Evolutionary conservation across 1,140 invertebrate species (phyloP).

Genomic region (Euglossa dilemma): DNA sequence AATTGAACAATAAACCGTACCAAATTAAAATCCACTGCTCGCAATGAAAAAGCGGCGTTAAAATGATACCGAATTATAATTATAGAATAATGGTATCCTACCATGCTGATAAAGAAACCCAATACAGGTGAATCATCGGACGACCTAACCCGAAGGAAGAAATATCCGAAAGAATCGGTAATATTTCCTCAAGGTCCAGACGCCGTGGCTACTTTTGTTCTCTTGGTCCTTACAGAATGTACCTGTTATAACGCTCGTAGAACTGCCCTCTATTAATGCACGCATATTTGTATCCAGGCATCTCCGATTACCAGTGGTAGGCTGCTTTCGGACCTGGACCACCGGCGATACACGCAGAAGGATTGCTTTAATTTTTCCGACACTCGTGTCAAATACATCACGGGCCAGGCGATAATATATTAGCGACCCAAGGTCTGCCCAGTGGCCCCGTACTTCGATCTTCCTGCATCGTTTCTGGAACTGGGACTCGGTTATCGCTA

Average conservation of each 20-base stretch:
- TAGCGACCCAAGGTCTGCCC: conserved; percentile 51
- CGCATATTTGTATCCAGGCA: conserved; percentile 78
- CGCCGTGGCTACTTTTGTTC: conserved; percentile 19
- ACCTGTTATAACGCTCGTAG: conserved; percentile 50
- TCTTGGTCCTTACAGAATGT: conserved; percentile 15
- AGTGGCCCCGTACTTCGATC: neutral
- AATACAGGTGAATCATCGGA: too few species aligned
- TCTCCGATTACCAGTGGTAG: conserved; percentile 78
- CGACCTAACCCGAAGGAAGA: too few species aligned
- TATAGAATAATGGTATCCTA: too few species aligned
- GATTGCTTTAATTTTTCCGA: conserved; percentile 81
- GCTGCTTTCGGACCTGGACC: conserved; percentile 70
- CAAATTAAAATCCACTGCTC: too few species aligned
- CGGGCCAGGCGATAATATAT: conserved; percentile 75
- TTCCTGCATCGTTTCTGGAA: neutral
- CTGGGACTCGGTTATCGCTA: neutral
- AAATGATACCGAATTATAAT: too few species aligned
- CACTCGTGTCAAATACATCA: conserved; percentile 79
- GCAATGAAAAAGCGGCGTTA: too few species aligned
- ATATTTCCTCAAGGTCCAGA: neutral
- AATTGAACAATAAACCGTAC: too few species aligned
- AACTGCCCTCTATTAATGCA: conserved; percentile 78
- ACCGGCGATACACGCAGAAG: conserved; percentile 74
- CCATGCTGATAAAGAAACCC: too few species aligned
- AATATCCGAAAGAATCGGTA: too few species aligned